A percentile compares a stretch with the other conserved stretches of the same genome.
Evolutionary conservation across 2,888 invertebrate species (phyloP).

Genomic region (Brachyopa scutellaris): DNA sequence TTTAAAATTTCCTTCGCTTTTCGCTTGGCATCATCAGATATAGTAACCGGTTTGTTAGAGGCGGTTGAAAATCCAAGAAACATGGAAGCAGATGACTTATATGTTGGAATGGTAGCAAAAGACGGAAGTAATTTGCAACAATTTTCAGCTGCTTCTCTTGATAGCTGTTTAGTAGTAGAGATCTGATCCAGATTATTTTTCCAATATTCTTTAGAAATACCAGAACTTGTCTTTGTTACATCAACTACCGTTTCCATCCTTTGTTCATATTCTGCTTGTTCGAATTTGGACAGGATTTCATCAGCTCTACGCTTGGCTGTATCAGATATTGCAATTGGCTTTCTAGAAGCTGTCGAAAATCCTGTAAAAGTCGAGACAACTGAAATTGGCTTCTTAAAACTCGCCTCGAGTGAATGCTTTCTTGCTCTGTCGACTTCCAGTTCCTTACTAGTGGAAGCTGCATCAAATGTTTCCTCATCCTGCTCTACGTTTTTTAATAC

Average conservation of each 20-base stretch:
- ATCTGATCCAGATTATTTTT: too few relatives aligned
- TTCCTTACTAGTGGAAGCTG: neutral
- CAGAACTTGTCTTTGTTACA: too few relatives aligned
- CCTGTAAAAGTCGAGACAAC: slow-evolving; percentile 15
- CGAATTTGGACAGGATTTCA: slow-evolving; percentile 51
- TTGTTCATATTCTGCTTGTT: slow-evolving; percentile 1
- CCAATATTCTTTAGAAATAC: too few relatives aligned
- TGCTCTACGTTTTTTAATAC: too few relatives aligned
- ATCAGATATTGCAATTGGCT: slow-evolving; percentile 45
- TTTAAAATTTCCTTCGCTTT: slow-evolving; percentile 25
- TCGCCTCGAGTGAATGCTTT: neutral
- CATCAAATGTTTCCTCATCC: neutral
- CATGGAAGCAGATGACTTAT: neutral
- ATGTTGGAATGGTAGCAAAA: slow-evolving; percentile 7
- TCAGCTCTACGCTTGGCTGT: slow-evolving; percentile 58
- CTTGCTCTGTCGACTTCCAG: neutral
- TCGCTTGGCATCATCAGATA: slow-evolving; percentile 60
- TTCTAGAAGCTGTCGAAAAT: slow-evolving; percentile 61
- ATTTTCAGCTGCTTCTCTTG: neutral
- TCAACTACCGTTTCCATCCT: too few relatives aligned
- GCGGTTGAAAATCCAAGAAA: slow-evolving; percentile 56
- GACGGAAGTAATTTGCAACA: neutral
- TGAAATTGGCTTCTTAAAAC: neutral
- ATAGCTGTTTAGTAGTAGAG: neutral
- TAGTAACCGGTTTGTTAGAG: slow-evolving; percentile 52